These are phyloP conservation scores for Tonatia bakeri DNA, from an alignment of 2,113 vertebrate genomes.

Conservation along the genomic window DNA sequence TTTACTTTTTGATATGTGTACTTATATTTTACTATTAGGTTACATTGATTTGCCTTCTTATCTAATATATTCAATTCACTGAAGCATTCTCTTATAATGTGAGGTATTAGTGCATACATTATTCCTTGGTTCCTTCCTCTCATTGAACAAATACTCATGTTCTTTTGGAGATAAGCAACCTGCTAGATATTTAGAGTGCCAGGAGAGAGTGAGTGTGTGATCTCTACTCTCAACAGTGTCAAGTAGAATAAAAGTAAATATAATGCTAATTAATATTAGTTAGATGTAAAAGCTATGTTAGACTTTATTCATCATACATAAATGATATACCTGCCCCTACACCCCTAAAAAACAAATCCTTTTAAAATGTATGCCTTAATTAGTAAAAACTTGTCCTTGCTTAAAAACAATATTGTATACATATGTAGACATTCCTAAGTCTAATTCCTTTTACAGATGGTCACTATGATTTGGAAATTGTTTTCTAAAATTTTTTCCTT, in stretches of 20 bases:
- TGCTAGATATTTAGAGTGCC: not conserved
- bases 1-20: not conserved
- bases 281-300: not conserved
- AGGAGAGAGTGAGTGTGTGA: not conserved
- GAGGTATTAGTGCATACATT: no score
- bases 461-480: not conserved
- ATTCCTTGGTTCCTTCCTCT: not conserved
- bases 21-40: not conserved
- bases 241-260: not conserved
- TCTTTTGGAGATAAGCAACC: not conserved
- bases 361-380: not conserved
- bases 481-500: not conserved
- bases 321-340: not conserved
- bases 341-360: fast-evolving
- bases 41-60: not conserved
- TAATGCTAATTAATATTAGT: not conserved
- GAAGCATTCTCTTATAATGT: not conserved
- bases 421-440: not conserved
- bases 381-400: not conserved
- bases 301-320: not conserved
- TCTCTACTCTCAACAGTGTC: no score
- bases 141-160: not conserved
- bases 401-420: not conserved
- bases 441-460: not conserved
- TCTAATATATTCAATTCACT: not conserved